A percentile compares a stretch with the other conserved stretches of the same genome.
These are phyloP conservation scores for Dasypogon diadema DNA, from an alignment of 2,888 invertebrate genomes.

Conservation along the genomic window DNA sequence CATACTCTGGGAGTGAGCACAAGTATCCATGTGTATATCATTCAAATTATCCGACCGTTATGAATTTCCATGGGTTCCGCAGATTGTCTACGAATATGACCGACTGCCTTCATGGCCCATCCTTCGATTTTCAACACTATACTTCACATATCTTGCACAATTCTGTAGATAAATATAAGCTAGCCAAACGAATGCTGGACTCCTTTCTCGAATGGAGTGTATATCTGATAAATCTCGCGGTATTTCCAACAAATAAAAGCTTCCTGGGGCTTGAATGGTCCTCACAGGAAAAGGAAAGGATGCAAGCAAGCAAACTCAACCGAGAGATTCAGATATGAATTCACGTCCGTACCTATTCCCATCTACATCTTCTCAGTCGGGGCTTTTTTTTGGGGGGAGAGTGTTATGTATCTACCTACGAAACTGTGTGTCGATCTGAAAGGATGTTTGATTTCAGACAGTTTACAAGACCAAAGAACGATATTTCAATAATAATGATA, in stretches of 20 bases:
- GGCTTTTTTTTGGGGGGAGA: neutral
- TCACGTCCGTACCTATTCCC: constrained; percentile 5
- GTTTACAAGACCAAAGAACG: constrained; percentile 51
- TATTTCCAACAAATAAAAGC: constrained; percentile 51
- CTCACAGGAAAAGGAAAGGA: constrained; percentile 50
- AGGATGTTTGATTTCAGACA: constrained; percentile 48
- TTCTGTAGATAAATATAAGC: constrained; percentile 27
- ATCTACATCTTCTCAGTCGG: neutral
- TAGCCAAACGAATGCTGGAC: constrained; percentile 2
- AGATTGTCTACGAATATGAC: constrained; percentile 42
- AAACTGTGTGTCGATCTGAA: constrained; percentile 7
- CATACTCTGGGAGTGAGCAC: constrained; percentile 4
- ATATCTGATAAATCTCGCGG: constrained; percentile 53
- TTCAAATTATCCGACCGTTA: constrained; percentile 56
- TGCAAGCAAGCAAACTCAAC: constrained; percentile 33
- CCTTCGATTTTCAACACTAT: constrained; percentile 14
- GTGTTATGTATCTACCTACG: neutral
- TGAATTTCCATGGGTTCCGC: constrained; percentile 47
- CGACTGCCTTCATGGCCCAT: constrained; percentile 12
- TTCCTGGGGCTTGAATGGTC: constrained; percentile 39
- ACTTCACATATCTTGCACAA: constrained; percentile 40
- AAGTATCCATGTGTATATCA: constrained; percentile 48
- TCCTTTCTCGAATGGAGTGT: constrained; percentile 23
- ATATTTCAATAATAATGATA: constrained; percentile 55
- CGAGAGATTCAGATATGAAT: constrained; percentile 23